phyloP scores from a whole-genome alignment of 2,888 invertebrate genomes.

The Unio delphinus region DNA sequence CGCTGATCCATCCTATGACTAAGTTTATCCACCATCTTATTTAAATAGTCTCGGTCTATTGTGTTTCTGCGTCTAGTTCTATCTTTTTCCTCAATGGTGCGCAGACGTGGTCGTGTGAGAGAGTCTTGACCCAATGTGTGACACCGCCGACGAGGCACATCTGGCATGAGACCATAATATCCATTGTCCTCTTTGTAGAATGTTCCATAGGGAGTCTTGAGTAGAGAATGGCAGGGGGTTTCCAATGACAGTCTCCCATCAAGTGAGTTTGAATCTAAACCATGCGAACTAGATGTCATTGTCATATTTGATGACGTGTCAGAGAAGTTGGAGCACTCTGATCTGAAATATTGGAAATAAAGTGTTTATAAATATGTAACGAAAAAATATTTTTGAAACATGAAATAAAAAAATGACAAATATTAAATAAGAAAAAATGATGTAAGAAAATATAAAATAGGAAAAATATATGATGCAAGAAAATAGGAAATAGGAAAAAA shows the following conservation, averaged over 20 bases:
- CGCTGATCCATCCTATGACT: constrained; percentile 56
- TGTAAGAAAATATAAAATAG: constrained; percentile 1
- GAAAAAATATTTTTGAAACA: background rate
- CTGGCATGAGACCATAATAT: constrained; percentile 54
- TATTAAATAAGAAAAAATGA: constrained; percentile 1
- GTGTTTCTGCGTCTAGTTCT: constrained; percentile 56
- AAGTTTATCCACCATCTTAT: constrained; percentile 56
- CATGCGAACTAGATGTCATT: constrained; percentile 32
- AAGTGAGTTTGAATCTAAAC: no score
- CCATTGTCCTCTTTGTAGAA: constrained; percentile 60
- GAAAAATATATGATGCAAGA: background rate
- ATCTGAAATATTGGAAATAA: constrained; percentile 29
- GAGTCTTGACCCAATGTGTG: constrained; percentile 62
- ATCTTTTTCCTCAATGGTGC: constrained; percentile 54
- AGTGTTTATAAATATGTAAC: background rate
- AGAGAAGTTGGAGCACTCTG: constrained; percentile 53
- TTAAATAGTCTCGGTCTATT: constrained; percentile 60
- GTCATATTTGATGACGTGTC: constrained; percentile 48
- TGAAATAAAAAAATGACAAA: background rate
- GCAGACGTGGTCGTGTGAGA: constrained; percentile 55
- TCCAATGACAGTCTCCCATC: constrained; percentile 3
- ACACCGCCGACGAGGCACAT: constrained; percentile 58
- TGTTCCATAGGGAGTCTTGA: constrained; percentile 63
- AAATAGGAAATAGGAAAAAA: background rate
- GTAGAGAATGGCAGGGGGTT: constrained; percentile 18